phyloP scores from a whole-genome alignment of 2,888 invertebrate genomes.

The Thalpophila matura region DNA sequence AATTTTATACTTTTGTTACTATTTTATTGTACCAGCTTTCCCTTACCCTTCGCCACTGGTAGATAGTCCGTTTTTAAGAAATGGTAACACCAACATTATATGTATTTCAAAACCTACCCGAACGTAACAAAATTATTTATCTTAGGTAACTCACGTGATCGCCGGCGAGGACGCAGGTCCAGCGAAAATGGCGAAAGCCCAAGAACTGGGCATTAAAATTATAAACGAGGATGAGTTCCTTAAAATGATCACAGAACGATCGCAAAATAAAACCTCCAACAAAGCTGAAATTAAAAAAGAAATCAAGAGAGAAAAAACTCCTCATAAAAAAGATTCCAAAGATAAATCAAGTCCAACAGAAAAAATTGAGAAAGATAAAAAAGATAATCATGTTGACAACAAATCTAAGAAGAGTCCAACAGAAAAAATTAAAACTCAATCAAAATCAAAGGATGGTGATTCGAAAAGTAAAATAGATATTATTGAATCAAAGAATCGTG shows the following conservation, averaged over 20 bases:
- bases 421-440: slow-evolving; percentile 45
- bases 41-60: no score
- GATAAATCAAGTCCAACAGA: slow-evolving; percentile 58
- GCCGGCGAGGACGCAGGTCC: slow-evolving; percentile 97
- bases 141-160: slow-evolving; percentile 93
- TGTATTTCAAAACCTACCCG: no score
- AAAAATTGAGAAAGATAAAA: slow-evolving; percentile 59
- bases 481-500: slow-evolving; percentile 47
- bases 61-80: no score
- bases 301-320: slow-evolving; percentile 65
- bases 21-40: no score
- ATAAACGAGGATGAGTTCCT: slow-evolving; percentile 96
- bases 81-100: no score
- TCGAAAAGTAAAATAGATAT: slow-evolving; percentile 49
- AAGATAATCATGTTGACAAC: slow-evolving; percentile 56
- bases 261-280: slow-evolving; percentile 50
- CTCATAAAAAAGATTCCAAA: slow-evolving; percentile 56
- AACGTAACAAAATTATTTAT: neutral
- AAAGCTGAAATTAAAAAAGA: slow-evolving; percentile 56
- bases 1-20: no score
- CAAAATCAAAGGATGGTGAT: slow-evolving; percentile 37
- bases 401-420: slow-evolving; percentile 53
- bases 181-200: slow-evolving; percentile 95
- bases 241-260: slow-evolving; percentile 92
- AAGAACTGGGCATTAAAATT: slow-evolving; percentile 93